These are phyloP conservation scores for Hemaris fuciformis DNA, from an alignment of 2,888 invertebrate genomes.

Conservation along the genomic window DNA sequence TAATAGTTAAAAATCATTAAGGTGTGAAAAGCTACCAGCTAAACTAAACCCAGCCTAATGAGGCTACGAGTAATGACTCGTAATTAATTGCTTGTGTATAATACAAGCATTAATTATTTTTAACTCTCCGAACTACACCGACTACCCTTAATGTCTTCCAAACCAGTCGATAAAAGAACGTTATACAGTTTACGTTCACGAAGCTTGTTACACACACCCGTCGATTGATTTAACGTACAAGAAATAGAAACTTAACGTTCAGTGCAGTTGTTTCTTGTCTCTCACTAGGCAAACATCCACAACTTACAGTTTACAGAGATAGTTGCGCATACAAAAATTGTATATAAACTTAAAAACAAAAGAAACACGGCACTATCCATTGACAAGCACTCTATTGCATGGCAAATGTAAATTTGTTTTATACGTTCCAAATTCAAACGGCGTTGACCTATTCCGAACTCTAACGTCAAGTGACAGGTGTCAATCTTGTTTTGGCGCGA, in stretches of 20 bases:
- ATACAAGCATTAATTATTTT: not conserved
- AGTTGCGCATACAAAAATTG: constrained; percentile 18
- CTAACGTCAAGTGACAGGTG: constrained; percentile 33
- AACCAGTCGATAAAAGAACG: constrained; percentile 19
- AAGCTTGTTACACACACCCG: constrained; percentile 40
- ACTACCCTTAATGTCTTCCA: not conserved
- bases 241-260: constrained; percentile 51
- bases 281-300: constrained; percentile 59
- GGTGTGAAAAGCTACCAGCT: no score
- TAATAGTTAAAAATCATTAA: no score
- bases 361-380: constrained; percentile 35
- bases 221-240: constrained; percentile 55
- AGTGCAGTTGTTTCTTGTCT: constrained; percentile 66
- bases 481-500: constrained; percentile 24
- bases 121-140: not conserved
- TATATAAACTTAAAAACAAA: constrained; percentile 18
- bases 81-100: not conserved
- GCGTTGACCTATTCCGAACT: constrained; percentile 43
- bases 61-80: no score
- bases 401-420: constrained; percentile 34
- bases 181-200: constrained; percentile 33
- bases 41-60: not conserved
- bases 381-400: constrained; percentile 23
- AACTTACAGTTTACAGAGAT: constrained; percentile 34
- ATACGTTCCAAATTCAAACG: constrained; percentile 35